phyloP scores from a whole-genome alignment of 2,113 vertebrate genomes.

The Triplophysa rosa region DNA sequence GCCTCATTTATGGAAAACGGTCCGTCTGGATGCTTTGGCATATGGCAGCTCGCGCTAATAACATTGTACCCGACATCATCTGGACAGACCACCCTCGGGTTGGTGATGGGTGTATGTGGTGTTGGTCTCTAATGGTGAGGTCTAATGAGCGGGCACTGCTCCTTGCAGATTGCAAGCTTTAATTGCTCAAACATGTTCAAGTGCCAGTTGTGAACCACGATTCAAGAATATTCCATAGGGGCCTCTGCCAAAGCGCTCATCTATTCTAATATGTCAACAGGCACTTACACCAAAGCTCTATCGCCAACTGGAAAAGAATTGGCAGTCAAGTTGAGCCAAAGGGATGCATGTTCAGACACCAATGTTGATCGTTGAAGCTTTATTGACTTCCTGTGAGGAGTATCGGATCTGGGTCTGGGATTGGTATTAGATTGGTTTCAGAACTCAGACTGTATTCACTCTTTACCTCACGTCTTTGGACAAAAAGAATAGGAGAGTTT shows the following conservation, averaged over 20 bases:
- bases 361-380: constrained; percentile 22
- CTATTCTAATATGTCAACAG: constrained; percentile 38
- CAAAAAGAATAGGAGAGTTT: not conserved
- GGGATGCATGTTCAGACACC: constrained; percentile 36
- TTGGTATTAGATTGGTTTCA: constrained; percentile 6
- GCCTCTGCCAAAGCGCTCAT: constrained; percentile 24
- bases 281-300: constrained; percentile 34
- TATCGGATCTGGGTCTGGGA: constrained; percentile 19
- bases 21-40: constrained; percentile 20
- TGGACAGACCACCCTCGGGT: constrained; percentile 28
- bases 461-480: not conserved
- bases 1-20: not conserved
- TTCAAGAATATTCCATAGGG: constrained; percentile 39
- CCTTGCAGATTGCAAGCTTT: constrained; percentile 25
- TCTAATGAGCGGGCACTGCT: constrained; percentile 41
- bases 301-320: constrained; percentile 38
- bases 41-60: constrained; percentile 31
- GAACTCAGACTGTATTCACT: not conserved
- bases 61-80: constrained; percentile 29
- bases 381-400: constrained; percentile 26
- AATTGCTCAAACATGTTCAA: constrained; percentile 51
- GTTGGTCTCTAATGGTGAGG: constrained; percentile 39
- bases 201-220: constrained; percentile 26
- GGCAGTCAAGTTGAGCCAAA: constrained; percentile 19
- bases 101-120: constrained; percentile 45